Evolutionary conservation across 2,113 vertebrate species (phyloP), one percentile per base, ranked within the genome.

Genomic region (Istiophorus platypterus): DNA sequence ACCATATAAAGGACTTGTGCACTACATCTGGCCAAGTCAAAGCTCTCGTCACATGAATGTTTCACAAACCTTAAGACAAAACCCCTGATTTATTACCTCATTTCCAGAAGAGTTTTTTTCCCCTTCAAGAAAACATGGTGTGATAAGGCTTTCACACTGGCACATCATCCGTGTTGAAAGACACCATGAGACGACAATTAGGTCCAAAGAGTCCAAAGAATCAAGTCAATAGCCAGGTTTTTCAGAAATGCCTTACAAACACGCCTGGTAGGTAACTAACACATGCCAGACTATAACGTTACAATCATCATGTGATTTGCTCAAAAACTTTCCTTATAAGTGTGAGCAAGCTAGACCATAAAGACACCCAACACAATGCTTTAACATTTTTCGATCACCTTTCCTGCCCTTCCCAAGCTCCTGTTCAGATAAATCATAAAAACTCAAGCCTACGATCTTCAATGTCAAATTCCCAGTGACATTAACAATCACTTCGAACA

Each of bases 41-140:
- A 22, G 20, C 14, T 18, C 15, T 8, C 3, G 2, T 41, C 0
- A 9, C 58, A 74, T 42, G 15, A 76, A 82, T 47, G 56, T 88
- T 81, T 85, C 37, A 76, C 72, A 85, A 58, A 7, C 24, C 52
- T 20, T 58, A 20, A 47, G 63, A 71, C 57, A 70, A 74, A 24
- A 69, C 49, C 4, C 18, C 10, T 18, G 7, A n/a, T 77, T 67
- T 58, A 51, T 82, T 42, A 65, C 56, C 39, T 56, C 9, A 49
- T 65, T 67, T 67, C 20, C 37, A 74, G 18, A n/a, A 7, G 3
- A 18, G 5, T n/a, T 39, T 49, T 5, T 24, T 29, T 57, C 14
- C 26, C 39, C 8, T n/a, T 10, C 26, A 68, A 58, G 20, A 76
- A 63, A 26, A 71, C 18, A 39, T 9, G 1, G 22, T 72, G 59